A percentile compares a stretch with the other conserved stretches of the same genome.
Conservation (phyloP, 2,113 vertebrate genomes). For the Callipepla californica region DNA sequence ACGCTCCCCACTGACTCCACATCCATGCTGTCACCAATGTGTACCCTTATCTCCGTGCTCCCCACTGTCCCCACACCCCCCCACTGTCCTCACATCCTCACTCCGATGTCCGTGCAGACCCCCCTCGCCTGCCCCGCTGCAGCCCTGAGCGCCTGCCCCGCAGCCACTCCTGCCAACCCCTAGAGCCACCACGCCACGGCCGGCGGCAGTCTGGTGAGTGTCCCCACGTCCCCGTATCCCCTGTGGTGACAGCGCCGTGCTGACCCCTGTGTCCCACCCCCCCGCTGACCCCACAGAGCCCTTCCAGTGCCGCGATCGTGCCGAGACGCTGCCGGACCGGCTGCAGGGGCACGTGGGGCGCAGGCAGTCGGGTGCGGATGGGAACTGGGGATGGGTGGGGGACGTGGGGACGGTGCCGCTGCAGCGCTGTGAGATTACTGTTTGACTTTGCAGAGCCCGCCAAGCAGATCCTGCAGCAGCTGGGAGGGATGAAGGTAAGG, state of each 20-base stretch:
- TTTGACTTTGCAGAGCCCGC: constrained; percentile 81
- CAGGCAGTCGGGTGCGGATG: constrained; percentile 62
- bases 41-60: no score
- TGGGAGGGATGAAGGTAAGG: constrained; percentile 77
- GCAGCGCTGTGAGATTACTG: neutral
- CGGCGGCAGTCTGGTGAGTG: constrained; percentile 88
- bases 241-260: neutral
- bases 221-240: neutral
- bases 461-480: constrained; percentile 80
- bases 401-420: neutral
- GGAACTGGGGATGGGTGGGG: neutral
- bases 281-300: constrained; percentile 47
- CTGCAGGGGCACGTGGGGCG: constrained; percentile 19
- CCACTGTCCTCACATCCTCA: no score
- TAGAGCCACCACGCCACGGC: constrained; percentile 74
- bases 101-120: neutral
- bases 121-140: constrained; percentile 81
- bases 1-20: no score
- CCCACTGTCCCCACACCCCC: no score
- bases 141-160: constrained; percentile 89
- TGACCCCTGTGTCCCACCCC: neutral
- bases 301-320: neutral
- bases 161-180: constrained; percentile 69
- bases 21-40: no score
- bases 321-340: constrained; percentile 26